Conservation (phyloP, 1,140 invertebrate species). For the Trypoxylus dichotomus region DNA sequence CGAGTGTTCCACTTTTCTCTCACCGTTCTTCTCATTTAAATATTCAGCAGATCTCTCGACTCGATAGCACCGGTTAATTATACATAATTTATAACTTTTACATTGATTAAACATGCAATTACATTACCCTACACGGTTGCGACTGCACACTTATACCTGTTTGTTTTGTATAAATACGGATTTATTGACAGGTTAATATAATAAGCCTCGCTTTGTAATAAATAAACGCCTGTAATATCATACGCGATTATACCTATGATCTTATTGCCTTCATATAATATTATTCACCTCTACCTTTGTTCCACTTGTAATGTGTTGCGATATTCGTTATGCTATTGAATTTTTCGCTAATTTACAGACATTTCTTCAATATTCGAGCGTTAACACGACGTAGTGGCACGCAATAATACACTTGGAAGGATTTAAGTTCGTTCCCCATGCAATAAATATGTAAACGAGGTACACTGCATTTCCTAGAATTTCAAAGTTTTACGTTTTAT, state of each 20-base stretch:
- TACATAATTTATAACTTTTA: slow-evolving; percentile 21
- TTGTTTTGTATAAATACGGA: slow-evolving; percentile 6
- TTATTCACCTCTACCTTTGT: no score
- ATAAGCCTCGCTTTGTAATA: not conserved
- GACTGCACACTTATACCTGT: not conserved
- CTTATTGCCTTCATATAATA: no score
- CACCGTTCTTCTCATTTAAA: not conserved
- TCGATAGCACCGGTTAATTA: slow-evolving; percentile 18
- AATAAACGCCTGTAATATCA: not conserved
- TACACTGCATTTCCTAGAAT: no score
- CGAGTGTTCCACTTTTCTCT: slow-evolving; percentile 4
- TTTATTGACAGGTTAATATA: not conserved
- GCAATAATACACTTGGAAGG: no score
- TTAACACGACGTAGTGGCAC: no score
- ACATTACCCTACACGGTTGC: not conserved
- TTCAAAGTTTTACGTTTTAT: no score
- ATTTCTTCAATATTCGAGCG: no score
- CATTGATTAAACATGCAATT: slow-evolving; percentile 22
- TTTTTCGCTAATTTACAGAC: no score
- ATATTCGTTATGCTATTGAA: no score
- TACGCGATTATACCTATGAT: not conserved
- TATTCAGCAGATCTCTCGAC: not conserved
- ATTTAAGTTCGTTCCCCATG: no score
- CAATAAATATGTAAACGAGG: no score
- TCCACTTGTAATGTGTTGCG: no score